These are phyloP conservation scores for Chouioia cunea DNA, from an alignment of 2,888 invertebrate species.

Conservation along the genomic window DNA sequence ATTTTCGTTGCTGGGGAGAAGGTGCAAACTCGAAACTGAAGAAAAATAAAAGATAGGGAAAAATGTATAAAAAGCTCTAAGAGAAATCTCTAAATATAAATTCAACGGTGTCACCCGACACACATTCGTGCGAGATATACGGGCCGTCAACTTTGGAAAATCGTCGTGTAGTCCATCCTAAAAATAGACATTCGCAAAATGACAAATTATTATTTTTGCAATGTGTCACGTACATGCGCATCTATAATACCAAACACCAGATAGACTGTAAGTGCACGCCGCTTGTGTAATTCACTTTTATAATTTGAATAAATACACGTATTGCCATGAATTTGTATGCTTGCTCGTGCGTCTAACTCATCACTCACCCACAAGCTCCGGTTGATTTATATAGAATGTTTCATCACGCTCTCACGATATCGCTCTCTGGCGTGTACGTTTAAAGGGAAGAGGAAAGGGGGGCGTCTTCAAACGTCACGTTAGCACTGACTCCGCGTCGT, in stretches of 20 bases:
- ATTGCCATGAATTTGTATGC: neutral
- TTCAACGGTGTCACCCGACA: too few species aligned
- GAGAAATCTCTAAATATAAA: conserved; percentile 27
- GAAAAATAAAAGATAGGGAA: neutral
- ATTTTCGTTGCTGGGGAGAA: conserved; percentile 22
- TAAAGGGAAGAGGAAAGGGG: neutral
- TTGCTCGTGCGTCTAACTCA: conserved; percentile 29
- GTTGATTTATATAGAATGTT: conserved; percentile 37
- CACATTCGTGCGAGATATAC: too few species aligned
- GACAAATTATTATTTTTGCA: too few species aligned
- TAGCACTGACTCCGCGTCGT: conserved; percentile 8
- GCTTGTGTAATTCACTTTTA: conserved; percentile 22
- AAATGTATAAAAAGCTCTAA: neutral
- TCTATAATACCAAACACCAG: too few species aligned
- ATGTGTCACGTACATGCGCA: too few species aligned
- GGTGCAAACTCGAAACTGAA: conserved; percentile 13
- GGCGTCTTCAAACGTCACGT: conserved; percentile 26
- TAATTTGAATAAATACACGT: neutral
- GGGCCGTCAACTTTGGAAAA: too few species aligned
- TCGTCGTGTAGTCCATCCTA: too few species aligned
- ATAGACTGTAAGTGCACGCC: neutral
- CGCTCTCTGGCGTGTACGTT: neutral
- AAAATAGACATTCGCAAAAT: too few species aligned
- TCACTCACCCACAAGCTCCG: conserved; percentile 22
- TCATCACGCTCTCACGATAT: conserved; percentile 20